A percentile compares a stretch with the other conserved stretches of the same genome.
These are phyloP conservation scores for Silurus glanis DNA, from an alignment of 2,113 vertebrate species.

Conservation along the genomic window DNA sequence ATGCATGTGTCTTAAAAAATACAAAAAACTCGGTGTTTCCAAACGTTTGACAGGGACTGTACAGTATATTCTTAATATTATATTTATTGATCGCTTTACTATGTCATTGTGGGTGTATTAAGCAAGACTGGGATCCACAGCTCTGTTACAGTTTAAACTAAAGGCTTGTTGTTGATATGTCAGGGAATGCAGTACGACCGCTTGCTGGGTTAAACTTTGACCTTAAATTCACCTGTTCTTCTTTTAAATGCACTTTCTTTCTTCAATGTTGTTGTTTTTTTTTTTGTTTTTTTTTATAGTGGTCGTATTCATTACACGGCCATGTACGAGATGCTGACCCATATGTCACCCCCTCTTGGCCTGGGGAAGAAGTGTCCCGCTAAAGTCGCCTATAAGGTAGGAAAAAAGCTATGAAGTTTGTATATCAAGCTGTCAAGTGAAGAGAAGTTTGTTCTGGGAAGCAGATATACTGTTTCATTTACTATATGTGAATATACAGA, in stretches of 20 bases:
- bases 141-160: not conserved
- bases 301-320: slow-evolving; percentile 99
- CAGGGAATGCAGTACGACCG: not conserved
- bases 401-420: slow-evolving; percentile 25
- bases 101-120: not conserved
- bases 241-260: not conserved
- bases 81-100: not conserved
- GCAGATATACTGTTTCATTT: not conserved
- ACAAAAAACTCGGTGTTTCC: too few relatives aligned
- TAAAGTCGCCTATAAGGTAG: slow-evolving; percentile 99
- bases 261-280: not conserved
- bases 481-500: slow-evolving; percentile 70
- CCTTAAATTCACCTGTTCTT: not conserved
- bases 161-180: not conserved
- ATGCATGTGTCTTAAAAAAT: too few relatives aligned
- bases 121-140: not conserved
- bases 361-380: slow-evolving; percentile 98
- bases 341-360: slow-evolving; percentile 98
- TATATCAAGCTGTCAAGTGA: not conserved
- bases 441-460: not conserved
- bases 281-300: slow-evolving; percentile 63
- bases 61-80: too few relatives aligned
- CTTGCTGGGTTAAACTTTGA: not conserved
- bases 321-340: slow-evolving; percentile 99
- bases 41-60: too few relatives aligned